Conservation (phyloP, 2,113 vertebrate genomes). For the Cryptoleucopteryx plumbea region DNA sequence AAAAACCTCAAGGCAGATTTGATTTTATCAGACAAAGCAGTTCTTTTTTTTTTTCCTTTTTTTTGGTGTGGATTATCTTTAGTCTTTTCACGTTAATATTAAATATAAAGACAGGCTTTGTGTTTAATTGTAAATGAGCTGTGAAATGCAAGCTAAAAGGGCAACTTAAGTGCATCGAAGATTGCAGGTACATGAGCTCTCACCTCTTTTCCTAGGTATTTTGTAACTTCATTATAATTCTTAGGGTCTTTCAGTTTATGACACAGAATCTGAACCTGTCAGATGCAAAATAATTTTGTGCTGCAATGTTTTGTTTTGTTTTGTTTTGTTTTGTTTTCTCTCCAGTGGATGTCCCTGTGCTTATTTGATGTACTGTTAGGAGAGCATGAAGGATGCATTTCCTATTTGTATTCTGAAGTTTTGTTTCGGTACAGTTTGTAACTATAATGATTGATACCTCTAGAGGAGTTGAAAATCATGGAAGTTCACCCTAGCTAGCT, state of each 20-base stretch:
- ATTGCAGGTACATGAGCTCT: background rate
- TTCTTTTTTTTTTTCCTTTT: background rate
- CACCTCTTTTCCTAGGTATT: background rate
- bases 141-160: background rate
- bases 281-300: background rate
- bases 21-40: background rate
- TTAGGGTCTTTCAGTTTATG: background rate
- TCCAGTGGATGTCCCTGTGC: background rate
- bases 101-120: background rate
- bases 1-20: background rate
- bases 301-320: background rate
- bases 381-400: background rate
- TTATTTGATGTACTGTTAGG: background rate
- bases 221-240: background rate
- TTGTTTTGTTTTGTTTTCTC: background rate
- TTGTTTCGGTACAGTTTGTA: background rate
- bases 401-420: background rate
- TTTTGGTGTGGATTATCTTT: background rate
- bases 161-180: background rate
- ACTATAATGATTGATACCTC: background rate
- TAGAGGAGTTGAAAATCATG: background rate
- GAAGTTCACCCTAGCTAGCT: background rate
- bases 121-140: background rate
- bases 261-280: background rate
- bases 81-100: background rate